Conservation (phyloP, 2,888 invertebrate genomes). For the Chelonus formosanus region DNA sequence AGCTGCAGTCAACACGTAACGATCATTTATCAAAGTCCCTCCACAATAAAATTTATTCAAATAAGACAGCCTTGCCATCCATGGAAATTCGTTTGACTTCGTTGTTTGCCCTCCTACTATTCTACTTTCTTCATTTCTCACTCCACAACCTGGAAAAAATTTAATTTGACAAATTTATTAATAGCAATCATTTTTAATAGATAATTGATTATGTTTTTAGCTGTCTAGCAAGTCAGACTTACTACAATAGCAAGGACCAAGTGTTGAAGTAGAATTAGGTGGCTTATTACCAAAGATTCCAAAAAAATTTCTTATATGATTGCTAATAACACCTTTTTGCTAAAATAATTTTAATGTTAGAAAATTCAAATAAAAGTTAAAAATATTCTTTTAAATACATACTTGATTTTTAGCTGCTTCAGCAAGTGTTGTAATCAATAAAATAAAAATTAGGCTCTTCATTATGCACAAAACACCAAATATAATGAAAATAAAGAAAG, state of each 20-base stretch:
- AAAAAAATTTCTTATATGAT: slow-evolving; percentile 54
- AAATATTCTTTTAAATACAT: too few species aligned
- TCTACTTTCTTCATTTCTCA: slow-evolving; percentile 81
- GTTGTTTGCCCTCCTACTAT: slow-evolving; percentile 85
- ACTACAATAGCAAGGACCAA: slow-evolving; percentile 74
- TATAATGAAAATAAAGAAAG: too few species aligned
- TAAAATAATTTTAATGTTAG: slow-evolving; percentile 18
- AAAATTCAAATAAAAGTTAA: not conserved
- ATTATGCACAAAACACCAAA: too few species aligned
- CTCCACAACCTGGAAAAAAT: slow-evolving; percentile 75
- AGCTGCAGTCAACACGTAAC: slow-evolving; percentile 87
- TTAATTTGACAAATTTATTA: not conserved
- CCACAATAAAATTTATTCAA: slow-evolving; percentile 91
- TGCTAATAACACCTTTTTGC: slow-evolving; percentile 36
- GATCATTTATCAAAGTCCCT: slow-evolving; percentile 86
- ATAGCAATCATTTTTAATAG: not conserved
- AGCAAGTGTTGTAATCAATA: too few species aligned
- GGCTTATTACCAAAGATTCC: slow-evolving; percentile 75
- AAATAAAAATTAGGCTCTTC: too few species aligned
- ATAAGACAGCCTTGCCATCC: slow-evolving; percentile 88
- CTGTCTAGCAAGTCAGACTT: slow-evolving; percentile 60
- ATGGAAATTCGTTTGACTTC: slow-evolving; percentile 83
- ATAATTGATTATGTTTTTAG: not conserved
- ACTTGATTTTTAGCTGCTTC: too few species aligned
- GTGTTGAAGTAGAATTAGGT: slow-evolving; percentile 69